A percentile compares a stretch with the other conserved stretches of the same genome.
Conservation (phyloP, 2,888 invertebrate species). For the Tinea semifulvella region DNA sequence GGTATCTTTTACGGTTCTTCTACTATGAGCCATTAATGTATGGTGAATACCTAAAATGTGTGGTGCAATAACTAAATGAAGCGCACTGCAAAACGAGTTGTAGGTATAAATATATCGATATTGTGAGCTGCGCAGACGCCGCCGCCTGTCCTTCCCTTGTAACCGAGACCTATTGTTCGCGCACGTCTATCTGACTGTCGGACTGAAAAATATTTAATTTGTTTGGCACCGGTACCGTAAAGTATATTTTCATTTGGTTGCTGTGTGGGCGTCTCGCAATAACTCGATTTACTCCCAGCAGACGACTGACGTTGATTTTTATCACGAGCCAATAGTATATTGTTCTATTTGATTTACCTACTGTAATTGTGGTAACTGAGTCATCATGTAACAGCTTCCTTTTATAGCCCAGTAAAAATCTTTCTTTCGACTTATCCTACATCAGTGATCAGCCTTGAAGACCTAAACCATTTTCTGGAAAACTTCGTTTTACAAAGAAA, state of each 20-base stretch:
- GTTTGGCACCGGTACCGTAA: constrained; percentile 54
- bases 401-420: no score
- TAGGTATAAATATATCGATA: background rate
- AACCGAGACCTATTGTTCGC: constrained; percentile 53
- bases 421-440: no score
- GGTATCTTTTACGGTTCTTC: no score
- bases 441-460: no score
- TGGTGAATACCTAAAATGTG: no score
- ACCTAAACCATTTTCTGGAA: no score
- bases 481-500: no score
- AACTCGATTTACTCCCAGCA: constrained; percentile 44
- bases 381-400: no score
- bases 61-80: no score
- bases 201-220: constrained; percentile 61
- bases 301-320: constrained; percentile 55
- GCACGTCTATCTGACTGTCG: constrained; percentile 43
- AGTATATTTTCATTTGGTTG: constrained; percentile 53
- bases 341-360: constrained; percentile 12
- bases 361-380: background rate
- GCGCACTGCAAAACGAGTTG: background rate
- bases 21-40: no score
- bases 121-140: background rate
- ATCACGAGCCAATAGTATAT: constrained; percentile 27
- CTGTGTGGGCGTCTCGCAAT: constrained; percentile 41
- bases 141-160: constrained; percentile 38